phyloP scores from a whole-genome alignment of 2,797 vertebrate genomes.

The Garrulus glandarius region DNA sequence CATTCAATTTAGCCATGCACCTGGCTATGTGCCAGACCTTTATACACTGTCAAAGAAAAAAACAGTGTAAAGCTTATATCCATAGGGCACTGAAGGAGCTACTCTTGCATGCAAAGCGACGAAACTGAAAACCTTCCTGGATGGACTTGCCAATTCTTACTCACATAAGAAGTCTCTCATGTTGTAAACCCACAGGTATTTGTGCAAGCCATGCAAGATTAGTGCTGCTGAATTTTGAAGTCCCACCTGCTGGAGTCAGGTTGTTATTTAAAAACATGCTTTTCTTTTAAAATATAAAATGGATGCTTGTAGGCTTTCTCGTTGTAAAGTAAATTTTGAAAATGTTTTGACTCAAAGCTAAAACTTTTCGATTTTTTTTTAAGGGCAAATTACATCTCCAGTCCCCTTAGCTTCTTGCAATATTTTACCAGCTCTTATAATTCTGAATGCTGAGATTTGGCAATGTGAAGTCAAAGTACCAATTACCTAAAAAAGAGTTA shows the following conservation, averaged over 20 bases:
- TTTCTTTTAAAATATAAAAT: background rate
- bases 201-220: background rate
- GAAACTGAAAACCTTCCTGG: background rate
- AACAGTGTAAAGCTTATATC: background rate
- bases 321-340: background rate
- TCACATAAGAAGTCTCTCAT: background rate
- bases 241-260: background rate
- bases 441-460: slow-evolving; percentile 8
- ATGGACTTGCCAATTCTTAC: background rate
- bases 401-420: background rate
- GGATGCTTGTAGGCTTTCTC: background rate
- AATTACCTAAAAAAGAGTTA: slow-evolving; percentile 54
- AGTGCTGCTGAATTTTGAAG: background rate
- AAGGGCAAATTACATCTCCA: background rate
- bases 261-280: background rate
- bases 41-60: background rate
- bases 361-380: background rate
- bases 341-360: background rate
- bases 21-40: slow-evolving; percentile 19
- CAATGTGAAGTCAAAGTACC: slow-evolving; percentile 11
- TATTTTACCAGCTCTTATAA: background rate
- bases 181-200: background rate
- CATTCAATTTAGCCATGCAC: background rate
- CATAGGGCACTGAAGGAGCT: background rate
- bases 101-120: background rate